Conservation (phyloP, 2,113 vertebrate species). For the Sander lucioperca region DNA sequence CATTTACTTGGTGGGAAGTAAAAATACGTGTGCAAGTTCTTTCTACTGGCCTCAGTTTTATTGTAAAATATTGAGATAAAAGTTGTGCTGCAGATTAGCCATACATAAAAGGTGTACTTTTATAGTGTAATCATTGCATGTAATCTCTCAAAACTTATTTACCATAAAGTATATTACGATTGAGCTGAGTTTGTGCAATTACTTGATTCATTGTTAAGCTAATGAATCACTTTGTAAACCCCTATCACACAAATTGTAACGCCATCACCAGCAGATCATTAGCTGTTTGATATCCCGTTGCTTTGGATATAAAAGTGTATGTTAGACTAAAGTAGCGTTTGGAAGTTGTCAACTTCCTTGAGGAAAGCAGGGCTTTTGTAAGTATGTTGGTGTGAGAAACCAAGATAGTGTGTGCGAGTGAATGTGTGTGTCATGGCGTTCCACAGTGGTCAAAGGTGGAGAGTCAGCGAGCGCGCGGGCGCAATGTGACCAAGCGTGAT, state of each 20-base stretch:
- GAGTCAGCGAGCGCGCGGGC: constrained; percentile 38
- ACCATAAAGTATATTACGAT: background rate
- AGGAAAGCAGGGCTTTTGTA: background rate
- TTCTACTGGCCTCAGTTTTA: constrained; percentile 31
- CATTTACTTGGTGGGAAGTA: constrained; percentile 58
- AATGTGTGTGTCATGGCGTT: constrained; percentile 52
- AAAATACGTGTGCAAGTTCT: constrained; percentile 39
- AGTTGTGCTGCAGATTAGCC: background rate
- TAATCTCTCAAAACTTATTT: constrained; percentile 8
- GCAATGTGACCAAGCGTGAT: constrained; percentile 28
- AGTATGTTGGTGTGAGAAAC: constrained; percentile 29
- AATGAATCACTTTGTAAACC: background rate
- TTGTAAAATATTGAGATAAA: constrained; percentile 26
- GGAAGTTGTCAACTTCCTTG: background rate
- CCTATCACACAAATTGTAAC: background rate
- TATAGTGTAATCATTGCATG: background rate
- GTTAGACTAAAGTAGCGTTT: background rate
- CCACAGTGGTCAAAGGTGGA: constrained; percentile 65
- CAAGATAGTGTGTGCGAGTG: constrained; percentile 14
- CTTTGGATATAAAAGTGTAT: background rate
- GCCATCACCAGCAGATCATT: background rate
- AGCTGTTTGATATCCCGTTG: background rate
- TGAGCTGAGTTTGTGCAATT: background rate
- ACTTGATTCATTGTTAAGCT: constrained; percentile 2
- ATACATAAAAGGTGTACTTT: constrained; percentile 9